Percentiles rank a stretch among this genome's conserved stretches.
Conservation (phyloP, 2,888 invertebrate species). For the Alcis repandata region DNA sequence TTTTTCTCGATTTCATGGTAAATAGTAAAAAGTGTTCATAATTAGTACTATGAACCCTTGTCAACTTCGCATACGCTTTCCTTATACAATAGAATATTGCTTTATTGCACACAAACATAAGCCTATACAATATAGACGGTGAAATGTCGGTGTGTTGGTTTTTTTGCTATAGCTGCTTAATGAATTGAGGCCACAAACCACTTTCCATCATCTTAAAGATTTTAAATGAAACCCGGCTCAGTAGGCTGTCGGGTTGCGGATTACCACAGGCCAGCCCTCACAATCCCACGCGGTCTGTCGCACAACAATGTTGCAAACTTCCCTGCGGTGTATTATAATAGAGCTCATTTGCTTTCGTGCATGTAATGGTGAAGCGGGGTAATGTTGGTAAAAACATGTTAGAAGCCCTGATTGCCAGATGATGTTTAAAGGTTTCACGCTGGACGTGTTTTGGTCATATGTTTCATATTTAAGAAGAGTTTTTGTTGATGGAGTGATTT, state of each 20-base stretch:
- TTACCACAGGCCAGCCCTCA: conserved; percentile 22
- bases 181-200: conserved; percentile 10
- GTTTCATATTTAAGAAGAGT: too few species aligned
- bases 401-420: neutral
- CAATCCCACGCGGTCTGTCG: conserved; percentile 16
- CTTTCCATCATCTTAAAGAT: conserved; percentile 12
- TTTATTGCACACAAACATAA: too few species aligned
- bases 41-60: too few species aligned
- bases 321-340: conserved; percentile 23
- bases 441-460: too few species aligned
- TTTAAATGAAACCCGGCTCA: conserved; percentile 11
- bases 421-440: too few species aligned
- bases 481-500: too few species aligned
- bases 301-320: conserved; percentile 30
- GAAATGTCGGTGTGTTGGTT: too few species aligned
- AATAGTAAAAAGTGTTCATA: too few species aligned
- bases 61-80: too few species aligned
- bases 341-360: conserved; percentile 26
- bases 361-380: neutral
- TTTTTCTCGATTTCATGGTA: too few species aligned
- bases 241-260: conserved; percentile 25
- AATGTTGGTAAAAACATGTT: conserved; percentile 4
- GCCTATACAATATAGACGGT: too few species aligned
- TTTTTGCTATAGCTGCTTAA: neutral
- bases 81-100: too few species aligned